phyloP scores from a whole-genome alignment of 2,888 invertebrate species.

The Tenthredo distinguenda region DNA sequence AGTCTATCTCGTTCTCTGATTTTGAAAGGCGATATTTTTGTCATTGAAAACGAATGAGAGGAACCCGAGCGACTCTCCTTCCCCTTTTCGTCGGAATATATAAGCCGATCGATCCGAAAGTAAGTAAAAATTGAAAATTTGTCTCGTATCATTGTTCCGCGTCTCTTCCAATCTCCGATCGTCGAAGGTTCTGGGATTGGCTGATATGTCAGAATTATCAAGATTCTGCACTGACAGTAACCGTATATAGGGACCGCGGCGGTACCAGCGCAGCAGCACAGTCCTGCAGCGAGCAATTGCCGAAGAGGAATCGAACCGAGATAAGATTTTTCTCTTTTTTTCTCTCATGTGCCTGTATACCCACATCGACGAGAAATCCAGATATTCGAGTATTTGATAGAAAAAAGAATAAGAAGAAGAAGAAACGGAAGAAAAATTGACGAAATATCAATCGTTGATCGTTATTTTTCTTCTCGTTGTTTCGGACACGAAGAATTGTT shows the following conservation, averaged over 20 bases:
- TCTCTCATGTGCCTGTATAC: background rate
- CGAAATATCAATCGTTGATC: background rate
- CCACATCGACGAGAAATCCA: no score
- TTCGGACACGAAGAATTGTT: background rate
- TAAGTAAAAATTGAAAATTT: constrained; percentile 27
- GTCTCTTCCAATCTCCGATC: background rate
- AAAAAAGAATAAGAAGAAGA: no score
- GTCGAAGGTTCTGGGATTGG: constrained; percentile 34
- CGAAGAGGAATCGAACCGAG: background rate
- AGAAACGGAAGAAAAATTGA: no score
- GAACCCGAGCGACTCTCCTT: no score
- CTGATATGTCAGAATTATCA: constrained; percentile 31
- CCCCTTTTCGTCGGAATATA: background rate
- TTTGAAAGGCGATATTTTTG: no score
- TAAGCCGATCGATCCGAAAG: background rate
- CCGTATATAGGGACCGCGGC: background rate
- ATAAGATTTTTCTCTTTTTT: background rate
- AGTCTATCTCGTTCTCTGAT: no score
- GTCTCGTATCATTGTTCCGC: constrained; percentile 22
- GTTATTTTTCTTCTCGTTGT: background rate
- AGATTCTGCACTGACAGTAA: constrained; percentile 26
- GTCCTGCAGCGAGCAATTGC: background rate
- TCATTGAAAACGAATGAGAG: no score
- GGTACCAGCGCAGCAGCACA: no score
- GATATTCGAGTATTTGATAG: no score